Evolutionary conservation across 2,797 vertebrate genomes (phyloP).

Genomic region (Bryconaethiops microstoma): DNA sequence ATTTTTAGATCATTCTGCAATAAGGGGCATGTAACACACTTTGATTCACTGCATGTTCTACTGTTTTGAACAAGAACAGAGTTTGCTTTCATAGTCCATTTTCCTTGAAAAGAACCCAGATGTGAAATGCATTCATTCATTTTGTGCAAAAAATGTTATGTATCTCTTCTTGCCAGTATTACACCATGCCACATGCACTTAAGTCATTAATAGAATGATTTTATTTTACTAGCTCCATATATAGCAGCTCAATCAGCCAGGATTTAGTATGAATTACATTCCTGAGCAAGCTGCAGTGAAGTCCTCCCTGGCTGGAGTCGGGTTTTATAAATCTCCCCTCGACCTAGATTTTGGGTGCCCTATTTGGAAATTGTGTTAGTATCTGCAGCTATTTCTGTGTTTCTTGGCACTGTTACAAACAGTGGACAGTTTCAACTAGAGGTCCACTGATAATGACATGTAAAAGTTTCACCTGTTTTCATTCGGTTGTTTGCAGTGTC

Average conservation of each 20-base stretch:
- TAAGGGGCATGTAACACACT: neutral
- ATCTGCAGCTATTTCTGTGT: neutral
- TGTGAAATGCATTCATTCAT: too few species aligned
- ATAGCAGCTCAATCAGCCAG: neutral
- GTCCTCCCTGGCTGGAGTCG: conserved; percentile 7
- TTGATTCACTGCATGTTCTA: neutral
- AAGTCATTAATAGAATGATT: neutral
- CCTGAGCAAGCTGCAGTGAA: conserved; percentile 1
- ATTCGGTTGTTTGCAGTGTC: neutral
- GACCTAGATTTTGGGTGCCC: conserved; percentile 11
- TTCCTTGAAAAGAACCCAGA: neutral
- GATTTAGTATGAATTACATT: neutral
- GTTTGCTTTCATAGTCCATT: neutral
- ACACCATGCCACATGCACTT: neutral
- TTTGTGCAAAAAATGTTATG: neutral
- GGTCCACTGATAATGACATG: neutral
- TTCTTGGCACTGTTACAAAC: neutral
- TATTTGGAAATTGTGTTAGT: neutral
- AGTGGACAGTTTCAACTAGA: neutral
- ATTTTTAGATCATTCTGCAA: neutral
- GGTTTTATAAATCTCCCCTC: conserved; percentile 22
- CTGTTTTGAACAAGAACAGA: too few species aligned
- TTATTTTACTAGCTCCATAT: conserved; percentile 11
- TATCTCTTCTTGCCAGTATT: neutral
- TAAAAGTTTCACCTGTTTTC: neutral